These are phyloP conservation scores for Heliconius eleuchia DNA, from an alignment of 1,140 invertebrate genomes.

Conservation along the genomic window DNA sequence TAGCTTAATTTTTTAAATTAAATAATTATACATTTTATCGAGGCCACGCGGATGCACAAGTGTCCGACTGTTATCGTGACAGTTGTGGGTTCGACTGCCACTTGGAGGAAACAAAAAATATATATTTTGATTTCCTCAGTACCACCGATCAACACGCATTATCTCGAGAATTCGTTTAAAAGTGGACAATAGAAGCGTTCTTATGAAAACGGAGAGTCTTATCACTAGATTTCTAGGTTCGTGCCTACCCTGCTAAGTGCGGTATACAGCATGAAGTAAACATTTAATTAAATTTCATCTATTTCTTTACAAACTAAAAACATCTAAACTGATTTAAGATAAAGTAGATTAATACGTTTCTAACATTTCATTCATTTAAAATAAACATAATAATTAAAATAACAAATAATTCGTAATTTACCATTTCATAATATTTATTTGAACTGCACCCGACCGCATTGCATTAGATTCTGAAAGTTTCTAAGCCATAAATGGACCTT, in stretches of 20 bases:
- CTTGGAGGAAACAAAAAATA: background rate
- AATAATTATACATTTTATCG: too few relatives aligned
- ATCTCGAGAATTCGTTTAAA: background rate
- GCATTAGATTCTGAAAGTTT: constrained; percentile 31
- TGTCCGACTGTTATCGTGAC: background rate
- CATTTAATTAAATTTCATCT: too few relatives aligned
- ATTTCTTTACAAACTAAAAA: too few relatives aligned
- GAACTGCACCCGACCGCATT: constrained; percentile 7
- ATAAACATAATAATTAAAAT: background rate
- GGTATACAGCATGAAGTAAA: background rate
- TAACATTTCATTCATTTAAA: background rate
- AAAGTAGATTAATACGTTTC: too few relatives aligned
- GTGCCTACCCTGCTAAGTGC: background rate
- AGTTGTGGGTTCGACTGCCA: background rate
- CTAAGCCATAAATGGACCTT: constrained; percentile 54
- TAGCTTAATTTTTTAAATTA: too few relatives aligned
- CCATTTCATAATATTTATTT: background rate
- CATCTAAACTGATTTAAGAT: too few relatives aligned
- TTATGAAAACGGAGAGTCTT: background rate
- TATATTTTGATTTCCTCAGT: background rate
- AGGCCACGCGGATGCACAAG: too few relatives aligned
- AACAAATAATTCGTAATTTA: background rate
- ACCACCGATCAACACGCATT: background rate
- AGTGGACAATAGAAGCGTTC: background rate
- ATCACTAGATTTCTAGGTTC: background rate